Percentiles rank a stretch among this genome's conserved stretches.
Conservation (phyloP, 2,888 invertebrate genomes). For the Onthophagus sagittarius region DNA sequence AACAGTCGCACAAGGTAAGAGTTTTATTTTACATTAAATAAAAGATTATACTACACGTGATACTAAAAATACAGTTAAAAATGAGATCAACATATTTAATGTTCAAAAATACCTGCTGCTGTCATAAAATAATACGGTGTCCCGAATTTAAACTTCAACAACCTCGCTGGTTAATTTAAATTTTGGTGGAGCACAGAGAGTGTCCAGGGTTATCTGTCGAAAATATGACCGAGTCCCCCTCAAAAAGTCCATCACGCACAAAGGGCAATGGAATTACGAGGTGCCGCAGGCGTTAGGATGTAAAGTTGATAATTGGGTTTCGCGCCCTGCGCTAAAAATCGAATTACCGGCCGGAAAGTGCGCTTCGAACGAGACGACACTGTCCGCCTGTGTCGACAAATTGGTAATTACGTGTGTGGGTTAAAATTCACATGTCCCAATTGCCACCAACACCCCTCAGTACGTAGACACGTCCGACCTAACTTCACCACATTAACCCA, state of each 20-base stretch:
- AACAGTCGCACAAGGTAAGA: slow-evolving; percentile 54
- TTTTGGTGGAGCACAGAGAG: neutral
- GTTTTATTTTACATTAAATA: slow-evolving; percentile 1
- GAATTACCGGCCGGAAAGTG: slow-evolving; percentile 7
- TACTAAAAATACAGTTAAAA: no score
- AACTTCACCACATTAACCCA: no score
- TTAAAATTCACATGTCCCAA: neutral
- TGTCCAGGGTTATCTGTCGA: neutral
- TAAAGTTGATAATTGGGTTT: slow-evolving; percentile 16
- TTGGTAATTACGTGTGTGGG: neutral
- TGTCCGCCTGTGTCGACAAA: neutral
- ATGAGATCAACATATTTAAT: no score
- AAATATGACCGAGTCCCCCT: neutral
- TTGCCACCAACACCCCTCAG: neutral
- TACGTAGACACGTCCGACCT: no score
- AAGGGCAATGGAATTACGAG: slow-evolving; percentile 9
- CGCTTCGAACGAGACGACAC: neutral
- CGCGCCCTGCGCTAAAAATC: slow-evolving; percentile 13
- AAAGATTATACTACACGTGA: no score
- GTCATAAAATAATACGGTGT: no score
- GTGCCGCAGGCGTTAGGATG: neutral
- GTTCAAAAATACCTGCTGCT: no score
- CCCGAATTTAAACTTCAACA: no score
- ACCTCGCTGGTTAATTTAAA: no score
- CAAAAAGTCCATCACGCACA: slow-evolving; percentile 9